Base-by-base conservation (phyloP, 2,888 invertebrate species). In the Pecten maximus region DNA sequence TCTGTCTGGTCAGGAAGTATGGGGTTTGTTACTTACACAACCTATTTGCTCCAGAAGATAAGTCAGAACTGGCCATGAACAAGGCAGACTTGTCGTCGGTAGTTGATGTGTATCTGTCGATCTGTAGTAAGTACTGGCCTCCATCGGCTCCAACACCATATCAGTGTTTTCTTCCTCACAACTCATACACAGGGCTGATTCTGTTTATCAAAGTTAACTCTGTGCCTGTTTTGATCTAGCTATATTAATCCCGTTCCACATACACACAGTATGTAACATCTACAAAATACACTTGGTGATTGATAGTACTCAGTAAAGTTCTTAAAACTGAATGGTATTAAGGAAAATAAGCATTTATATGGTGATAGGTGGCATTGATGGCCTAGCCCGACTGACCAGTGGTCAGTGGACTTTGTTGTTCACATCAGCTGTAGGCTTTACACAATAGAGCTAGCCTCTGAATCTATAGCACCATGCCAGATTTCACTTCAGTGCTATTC, bases 41-140 rank as follows among this genome's bases (percentile, higher is more conserved):
- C 4, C 74, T 74, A 35, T 74, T 74, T 74, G 74, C 74, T 74
- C 74, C 74, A 74, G 74, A 74, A 28, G 74, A 74, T 28, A 28
- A 28, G 74, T 15, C 74, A 40, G 88, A 90, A 35, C 40, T 54
- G 90, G 44, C 87, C 35, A 74, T 74, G 89, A 91, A 91, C 50
- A 91, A 92, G 40, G 89, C 92, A 40, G 94, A 93, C 74, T 90
- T 94, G 88, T 93, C 93, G 90, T 92, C 94, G 60, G 91, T 94
- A 88, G 91, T 93, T 88, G 94, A 94, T 90, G 90, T 93, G 60
- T 94, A 94, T 93, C 92, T 93, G 87, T 92, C 93, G 40, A 74
- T 94, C 54, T 94, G 94, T 92, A 94, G 94, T 94, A 94, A 94
- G 94, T 94, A 92, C 86, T 40, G 40, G n/a, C 10, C 48, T 39